phyloP scores from a whole-genome alignment of 1,140 invertebrate species.

The Heliconius nattereri region DNA sequence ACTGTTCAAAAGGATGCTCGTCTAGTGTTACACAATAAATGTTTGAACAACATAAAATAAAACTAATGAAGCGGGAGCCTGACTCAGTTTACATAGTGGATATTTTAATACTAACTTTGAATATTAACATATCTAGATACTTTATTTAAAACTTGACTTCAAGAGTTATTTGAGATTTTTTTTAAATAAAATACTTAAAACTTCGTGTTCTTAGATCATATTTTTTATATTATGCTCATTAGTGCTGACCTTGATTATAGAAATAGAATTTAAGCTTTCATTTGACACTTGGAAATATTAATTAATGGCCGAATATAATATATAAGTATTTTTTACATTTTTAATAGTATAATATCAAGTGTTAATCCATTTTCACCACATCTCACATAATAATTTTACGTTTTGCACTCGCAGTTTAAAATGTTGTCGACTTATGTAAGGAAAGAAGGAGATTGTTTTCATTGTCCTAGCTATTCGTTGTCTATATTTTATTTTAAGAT shows the following conservation, averaged over 20 bases:
- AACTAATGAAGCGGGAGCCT: slow-evolving; percentile 5
- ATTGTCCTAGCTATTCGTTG: too few relatives aligned
- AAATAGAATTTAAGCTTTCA: neutral
- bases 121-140: neutral
- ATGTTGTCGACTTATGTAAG: neutral
- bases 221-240: neutral
- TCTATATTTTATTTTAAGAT: too few relatives aligned
- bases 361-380: neutral
- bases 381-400: neutral
- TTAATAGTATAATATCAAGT: too few relatives aligned
- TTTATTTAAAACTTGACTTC: neutral
- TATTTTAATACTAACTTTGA: neutral
- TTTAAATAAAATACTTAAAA: neutral
- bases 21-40: slow-evolving; percentile 40
- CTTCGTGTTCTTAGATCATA: neutral
- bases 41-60: slow-evolving; percentile 25
- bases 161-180: too few relatives aligned
- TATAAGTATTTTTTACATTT: too few relatives aligned
- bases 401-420: neutral
- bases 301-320: neutral
- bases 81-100: neutral
- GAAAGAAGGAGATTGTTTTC: neutral
- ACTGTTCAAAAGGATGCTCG: slow-evolving; percentile 34
- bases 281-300: neutral
- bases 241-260: neutral